Evolutionary conservation across 1,140 invertebrate species (phyloP), one percentile per base, ranked within the genome.

Genomic region (Parapsyche elsis): DNA sequence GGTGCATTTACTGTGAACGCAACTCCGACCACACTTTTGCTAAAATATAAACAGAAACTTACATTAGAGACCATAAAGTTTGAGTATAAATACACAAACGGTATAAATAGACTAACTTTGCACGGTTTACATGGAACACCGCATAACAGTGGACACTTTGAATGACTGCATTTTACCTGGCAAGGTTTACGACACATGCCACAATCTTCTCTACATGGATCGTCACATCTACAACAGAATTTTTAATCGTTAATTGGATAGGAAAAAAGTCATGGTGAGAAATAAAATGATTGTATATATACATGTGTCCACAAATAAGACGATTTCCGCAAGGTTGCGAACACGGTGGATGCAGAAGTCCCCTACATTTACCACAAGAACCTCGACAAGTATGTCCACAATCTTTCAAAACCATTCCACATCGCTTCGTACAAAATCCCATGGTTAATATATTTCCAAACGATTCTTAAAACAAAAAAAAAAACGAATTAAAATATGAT

Each of bases 271-370:
- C 2, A 38, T 38, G 30, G 2, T 38, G 30, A 38, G 1, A 38
- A 7, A 38, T n/a, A n/a, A n/a, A n/a, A n/a, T n/a, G n/a, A n/a
- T n/a, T n/a, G n/a, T 38, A 38, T 7, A 38, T 7, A 38, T 93
- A 95, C 89, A 86, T 84, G 84, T 95, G 94, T 57, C 90, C 91
- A 86, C 94, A 95, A 75, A 94, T 91, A 49, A 91, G 87, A 9
- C 82, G 82, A 70, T 88, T 86, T 45, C 90, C 87, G 86, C 93
- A 94, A 23, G 88, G 86, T 81, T 92, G 87, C 45, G 84, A 82
- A 86, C 94, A 95, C 57, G 84, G 85, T 78, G 70, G 83, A 86
- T 95, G 94, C 71, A 94, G 85, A 19, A 92, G 87, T 19, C 92
- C 92, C 84, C 91, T 90, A 84, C 94, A 94, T 49, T 83, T 49